Base-by-base conservation (phyloP, 2,888 invertebrate species). In the Holacanthella duospinosa region DNA sequence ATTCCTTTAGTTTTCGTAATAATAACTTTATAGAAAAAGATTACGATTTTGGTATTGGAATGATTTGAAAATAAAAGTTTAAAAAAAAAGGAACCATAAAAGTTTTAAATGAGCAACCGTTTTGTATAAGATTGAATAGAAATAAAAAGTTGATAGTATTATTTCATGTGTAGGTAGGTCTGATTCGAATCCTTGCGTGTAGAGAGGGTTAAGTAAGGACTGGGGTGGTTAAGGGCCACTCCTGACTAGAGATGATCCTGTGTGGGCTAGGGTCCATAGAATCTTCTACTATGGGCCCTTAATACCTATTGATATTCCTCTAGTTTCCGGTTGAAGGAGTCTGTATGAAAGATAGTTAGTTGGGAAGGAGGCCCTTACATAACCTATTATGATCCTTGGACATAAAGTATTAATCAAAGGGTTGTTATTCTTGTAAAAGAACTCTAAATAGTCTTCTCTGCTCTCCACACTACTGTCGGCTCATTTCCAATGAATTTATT, bases 391-490 rank as follows among this genome's bases (percentile, higher is more conserved):
- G 43, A 27, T 43, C 29, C 25, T n/a, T 24, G 56, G 44, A 54
- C 43, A 58, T 29, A 60, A 66, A 56, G 64, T 66, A 66, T 66
- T 61, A 66, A 66, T 66, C 64, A 66, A 66, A 64, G 66, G 66
- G 66, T 66, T 66, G 64, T 58, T 62, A 36, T 36, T 36, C 9
- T 36, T 36, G 36, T 36, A 36, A 36, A 36, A 6, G 36, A 36
- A 36, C 9, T 36, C 36, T 36, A 36, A 36, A 36, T 36, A 53
- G 43, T 44, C 36, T 60, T n/a, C n/a, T n/a, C n/a, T n/a, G n/a
- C n/a, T n/a, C n/a, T n/a, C n/a, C n/a, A n/a, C n/a, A 59, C 58
- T 59, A 29, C 55, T 60, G 29, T 59, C 59, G 61, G 66, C 63
- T 61, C 60, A 58, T 59, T 64, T 59, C 60, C 56, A 66, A 66